Conservation (phyloP, 2,113 vertebrate species). For the Tonatia bakeri region DNA sequence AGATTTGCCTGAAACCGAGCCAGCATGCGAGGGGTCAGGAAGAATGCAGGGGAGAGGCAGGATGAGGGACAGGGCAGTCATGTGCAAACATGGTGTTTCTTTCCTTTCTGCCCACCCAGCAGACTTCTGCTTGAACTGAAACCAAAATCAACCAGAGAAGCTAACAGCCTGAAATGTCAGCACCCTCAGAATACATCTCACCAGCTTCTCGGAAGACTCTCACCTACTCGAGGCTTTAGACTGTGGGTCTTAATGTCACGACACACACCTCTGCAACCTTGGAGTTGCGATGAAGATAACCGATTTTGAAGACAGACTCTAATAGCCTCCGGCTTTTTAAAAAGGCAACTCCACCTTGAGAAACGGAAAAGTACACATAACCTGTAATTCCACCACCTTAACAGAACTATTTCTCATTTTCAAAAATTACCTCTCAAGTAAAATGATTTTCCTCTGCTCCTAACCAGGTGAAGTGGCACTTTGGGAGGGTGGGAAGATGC, state of each 20-base stretch:
- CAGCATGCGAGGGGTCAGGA: rapidly evolving
- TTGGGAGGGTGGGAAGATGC: not conserved
- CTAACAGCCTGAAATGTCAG: not conserved
- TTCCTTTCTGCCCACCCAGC: not conserved
- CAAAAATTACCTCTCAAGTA: not conserved
- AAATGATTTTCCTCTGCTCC: not conserved
- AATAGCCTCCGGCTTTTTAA: not conserved
- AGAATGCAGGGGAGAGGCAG: not conserved
- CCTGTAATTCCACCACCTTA: not conserved
- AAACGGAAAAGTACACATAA: not conserved
- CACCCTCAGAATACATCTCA: no score
- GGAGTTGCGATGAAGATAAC: not conserved
- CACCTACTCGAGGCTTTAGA: not conserved
- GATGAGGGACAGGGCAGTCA: rapidly evolving
- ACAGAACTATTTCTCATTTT: conserved; percentile 1
- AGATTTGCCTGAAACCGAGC: not conserved
- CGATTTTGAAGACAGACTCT: not conserved
- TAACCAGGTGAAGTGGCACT: not conserved
- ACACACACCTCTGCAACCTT: not conserved
- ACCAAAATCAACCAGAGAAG: not conserved
- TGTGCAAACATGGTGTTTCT: not conserved
- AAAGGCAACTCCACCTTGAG: not conserved
- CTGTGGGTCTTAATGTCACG: not conserved
- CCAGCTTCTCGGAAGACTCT: not conserved
- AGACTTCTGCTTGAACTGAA: not conserved